Evolutionary conservation across 2,888 invertebrate species (phyloP).

Genomic region (Metacarcinus magister): DNA sequence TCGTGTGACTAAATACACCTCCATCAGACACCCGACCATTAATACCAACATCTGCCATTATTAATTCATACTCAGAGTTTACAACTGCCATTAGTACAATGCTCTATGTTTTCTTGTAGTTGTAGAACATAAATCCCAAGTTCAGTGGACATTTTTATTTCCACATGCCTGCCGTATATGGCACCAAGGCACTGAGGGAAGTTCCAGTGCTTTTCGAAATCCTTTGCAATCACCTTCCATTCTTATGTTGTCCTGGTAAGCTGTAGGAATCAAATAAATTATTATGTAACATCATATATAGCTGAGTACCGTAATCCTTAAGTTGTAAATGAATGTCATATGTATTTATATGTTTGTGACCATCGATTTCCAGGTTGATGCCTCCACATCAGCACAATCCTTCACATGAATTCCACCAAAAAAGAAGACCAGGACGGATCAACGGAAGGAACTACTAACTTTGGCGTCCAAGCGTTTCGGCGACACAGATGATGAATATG

Average conservation of each 20-base stretch:
- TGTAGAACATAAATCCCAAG: slow-evolving; percentile 76
- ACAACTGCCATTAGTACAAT: slow-evolving; percentile 77
- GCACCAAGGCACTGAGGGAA: slow-evolving; percentile 83
- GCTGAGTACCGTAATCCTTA: too few species aligned
- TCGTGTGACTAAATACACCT: slow-evolving; percentile 68
- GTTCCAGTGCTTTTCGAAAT: slow-evolving; percentile 82
- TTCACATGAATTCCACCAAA: slow-evolving; percentile 44
- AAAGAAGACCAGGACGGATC: slow-evolving; percentile 64
- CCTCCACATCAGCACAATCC: slow-evolving; percentile 64
- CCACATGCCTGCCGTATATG: slow-evolving; percentile 70
- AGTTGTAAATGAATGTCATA: too few species aligned
- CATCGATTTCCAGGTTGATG: not conserved
- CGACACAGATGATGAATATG: slow-evolving; percentile 67
- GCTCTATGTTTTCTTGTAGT: slow-evolving; percentile 79
- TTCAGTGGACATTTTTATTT: slow-evolving; percentile 72
- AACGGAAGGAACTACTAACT: slow-evolving; percentile 59
- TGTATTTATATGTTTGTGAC: not conserved
- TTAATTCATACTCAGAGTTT: slow-evolving; percentile 77
- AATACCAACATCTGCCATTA: slow-evolving; percentile 74
- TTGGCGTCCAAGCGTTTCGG: slow-evolving; percentile 57
- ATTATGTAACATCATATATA: slow-evolving; percentile 50
- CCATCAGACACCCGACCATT: slow-evolving; percentile 72
- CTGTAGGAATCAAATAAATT: slow-evolving; percentile 68
- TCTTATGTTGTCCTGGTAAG: slow-evolving; percentile 68
- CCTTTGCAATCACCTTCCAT: slow-evolving; percentile 66